Evolutionary conservation across 2,113 vertebrate species (phyloP).

Genomic region (Turnix velox): DNA sequence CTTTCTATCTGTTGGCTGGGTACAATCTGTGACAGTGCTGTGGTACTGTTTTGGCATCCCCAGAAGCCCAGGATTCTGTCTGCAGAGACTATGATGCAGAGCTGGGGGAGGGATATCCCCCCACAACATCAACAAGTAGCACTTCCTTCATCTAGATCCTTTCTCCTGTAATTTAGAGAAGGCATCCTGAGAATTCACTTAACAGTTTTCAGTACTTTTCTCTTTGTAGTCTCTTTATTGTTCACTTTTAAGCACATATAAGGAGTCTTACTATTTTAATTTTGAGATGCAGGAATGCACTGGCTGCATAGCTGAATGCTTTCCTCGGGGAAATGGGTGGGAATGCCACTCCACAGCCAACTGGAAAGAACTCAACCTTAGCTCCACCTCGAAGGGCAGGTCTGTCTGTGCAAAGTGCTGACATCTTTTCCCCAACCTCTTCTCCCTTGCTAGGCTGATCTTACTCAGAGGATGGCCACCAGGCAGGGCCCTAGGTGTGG

Average conservation of each 20-base stretch:
- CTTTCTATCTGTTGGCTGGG: neutral
- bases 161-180: neutral
- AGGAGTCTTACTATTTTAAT: neutral
- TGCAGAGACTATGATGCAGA: neutral
- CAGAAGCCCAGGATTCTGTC: neutral
- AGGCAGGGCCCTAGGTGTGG: neutral
- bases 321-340: neutral
- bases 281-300: neutral
- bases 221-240: neutral
- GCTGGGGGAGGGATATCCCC: neutral
- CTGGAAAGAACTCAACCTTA: neutral
- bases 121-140: neutral
- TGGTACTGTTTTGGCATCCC: fast-evolving
- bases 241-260: neutral
- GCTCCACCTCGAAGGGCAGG: neutral
- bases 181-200: neutral
- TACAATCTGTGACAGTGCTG: neutral
- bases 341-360: neutral
- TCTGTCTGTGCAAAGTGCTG: neutral
- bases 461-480: neutral
- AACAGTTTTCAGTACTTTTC: neutral
- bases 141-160: neutral
- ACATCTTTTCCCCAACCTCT: neutral
- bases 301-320: neutral
- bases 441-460: neutral